A percentile compares a stretch with the other conserved stretches of the same genome.
Evolutionary conservation across 2,797 vertebrate genomes (phyloP).

Genomic region (Basileuterus tristriatus): DNA sequence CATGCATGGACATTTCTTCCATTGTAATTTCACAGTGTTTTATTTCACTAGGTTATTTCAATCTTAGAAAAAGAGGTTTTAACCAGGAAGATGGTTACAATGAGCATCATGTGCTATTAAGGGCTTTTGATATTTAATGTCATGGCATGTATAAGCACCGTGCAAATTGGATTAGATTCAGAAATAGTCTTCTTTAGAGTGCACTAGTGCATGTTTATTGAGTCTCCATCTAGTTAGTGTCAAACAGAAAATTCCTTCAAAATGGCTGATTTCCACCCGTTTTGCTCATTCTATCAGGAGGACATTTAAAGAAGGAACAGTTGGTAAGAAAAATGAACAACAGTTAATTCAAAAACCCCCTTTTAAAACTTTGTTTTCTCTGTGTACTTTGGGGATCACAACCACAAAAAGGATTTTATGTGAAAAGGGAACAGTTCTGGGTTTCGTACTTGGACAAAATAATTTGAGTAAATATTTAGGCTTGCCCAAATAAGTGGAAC

Average conservation of each 20-base stretch:
- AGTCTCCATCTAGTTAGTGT: not conserved
- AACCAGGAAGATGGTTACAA: not conserved
- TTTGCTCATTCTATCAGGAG: not conserved
- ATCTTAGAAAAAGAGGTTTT: not conserved
- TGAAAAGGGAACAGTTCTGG: not conserved
- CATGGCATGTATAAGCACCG: not conserved
- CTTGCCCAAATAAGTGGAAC: not conserved
- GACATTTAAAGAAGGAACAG: not conserved
- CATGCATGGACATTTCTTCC: not conserved
- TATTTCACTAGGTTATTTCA: not conserved
- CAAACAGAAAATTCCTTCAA: constrained; percentile 1
- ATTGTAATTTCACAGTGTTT: not conserved
- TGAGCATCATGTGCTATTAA: constrained; percentile 8
- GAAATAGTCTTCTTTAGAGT: not conserved
- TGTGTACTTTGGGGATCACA: not conserved
- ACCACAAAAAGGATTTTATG: not conserved
- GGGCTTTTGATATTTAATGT: not conserved
- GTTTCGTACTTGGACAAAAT: not conserved
- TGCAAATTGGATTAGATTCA: constrained; percentile 8
- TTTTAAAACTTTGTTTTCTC: not conserved
- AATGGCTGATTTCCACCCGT: not conserved
- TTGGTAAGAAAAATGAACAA: not conserved
- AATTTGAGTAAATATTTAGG: not conserved
- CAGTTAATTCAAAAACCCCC: not conserved
- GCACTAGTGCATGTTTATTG: not conserved